Conservation (phyloP, 2,797 vertebrate genomes). For the Rhinatrema bivittatum region DNA sequence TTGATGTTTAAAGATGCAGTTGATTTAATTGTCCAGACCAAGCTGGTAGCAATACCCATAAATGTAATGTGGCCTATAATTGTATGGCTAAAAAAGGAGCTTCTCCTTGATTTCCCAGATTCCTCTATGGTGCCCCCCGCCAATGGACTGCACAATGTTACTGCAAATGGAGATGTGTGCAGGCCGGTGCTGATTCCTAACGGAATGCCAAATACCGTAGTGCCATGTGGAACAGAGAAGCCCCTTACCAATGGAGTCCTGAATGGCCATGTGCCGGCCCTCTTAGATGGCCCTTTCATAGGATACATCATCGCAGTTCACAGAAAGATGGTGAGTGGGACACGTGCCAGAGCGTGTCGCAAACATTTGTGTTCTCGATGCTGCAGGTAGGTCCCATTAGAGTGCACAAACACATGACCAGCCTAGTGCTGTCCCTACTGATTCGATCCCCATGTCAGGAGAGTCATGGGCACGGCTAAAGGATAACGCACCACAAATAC, state of each 20-base stretch:
- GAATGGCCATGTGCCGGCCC: slow-evolving; percentile 72
- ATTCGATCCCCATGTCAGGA: too few species aligned
- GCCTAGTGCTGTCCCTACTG: too few species aligned
- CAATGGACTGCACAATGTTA: slow-evolving; percentile 56
- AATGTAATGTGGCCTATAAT: too few species aligned
- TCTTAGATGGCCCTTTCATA: slow-evolving; percentile 79
- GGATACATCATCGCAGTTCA: slow-evolving; percentile 98
- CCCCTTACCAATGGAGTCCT: slow-evolving; percentile 59
- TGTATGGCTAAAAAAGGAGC: too few species aligned
- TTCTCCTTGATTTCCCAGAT: slow-evolving; percentile 44
- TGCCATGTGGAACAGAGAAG: slow-evolving; percentile 64
- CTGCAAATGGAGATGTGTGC: slow-evolving; percentile 60
- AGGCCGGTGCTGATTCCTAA: slow-evolving; percentile 74
- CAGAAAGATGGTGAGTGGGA: slow-evolving; percentile 85
- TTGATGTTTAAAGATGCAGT: not conserved
- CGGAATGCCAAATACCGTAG: slow-evolving; percentile 72
- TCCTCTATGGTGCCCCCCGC: slow-evolving; percentile 45
- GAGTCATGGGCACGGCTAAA: too few species aligned
- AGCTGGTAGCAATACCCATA: too few species aligned
- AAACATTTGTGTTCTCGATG: too few species aligned
- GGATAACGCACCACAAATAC: too few species aligned
- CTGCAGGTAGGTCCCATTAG: too few species aligned
- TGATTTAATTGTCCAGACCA: too few species aligned
- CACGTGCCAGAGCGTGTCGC: not conserved
- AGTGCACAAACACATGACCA: too few species aligned